Conservation (phyloP, 2,888 invertebrate species). For the Clivina fossor region DNA sequence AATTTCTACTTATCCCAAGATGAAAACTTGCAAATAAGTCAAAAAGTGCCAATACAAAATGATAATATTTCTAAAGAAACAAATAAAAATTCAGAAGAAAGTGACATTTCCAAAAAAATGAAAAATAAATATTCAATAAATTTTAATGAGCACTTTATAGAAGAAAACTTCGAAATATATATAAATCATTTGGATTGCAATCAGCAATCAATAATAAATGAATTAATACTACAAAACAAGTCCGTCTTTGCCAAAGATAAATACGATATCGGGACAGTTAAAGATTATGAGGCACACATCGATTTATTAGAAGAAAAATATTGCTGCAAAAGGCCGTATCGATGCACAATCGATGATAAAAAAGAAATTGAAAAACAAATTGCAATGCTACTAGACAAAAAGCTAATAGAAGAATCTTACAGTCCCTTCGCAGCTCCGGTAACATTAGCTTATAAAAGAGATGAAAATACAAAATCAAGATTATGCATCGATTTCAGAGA, state of each 20-base stretch:
- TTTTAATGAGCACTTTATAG: constrained; percentile 14
- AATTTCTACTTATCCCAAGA: constrained; percentile 36
- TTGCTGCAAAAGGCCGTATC: constrained; percentile 34
- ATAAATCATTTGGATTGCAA: constrained; percentile 29
- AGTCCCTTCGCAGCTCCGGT: constrained; percentile 12
- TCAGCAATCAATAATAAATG: constrained; percentile 24
- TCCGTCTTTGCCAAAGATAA: constrained; percentile 38
- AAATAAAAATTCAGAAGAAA: not conserved
- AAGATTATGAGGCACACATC: constrained; percentile 35
- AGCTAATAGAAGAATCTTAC: constrained; percentile 9
- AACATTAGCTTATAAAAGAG: constrained; percentile 38
- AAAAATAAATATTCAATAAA: not conserved
- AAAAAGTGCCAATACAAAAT: constrained; percentile 15
- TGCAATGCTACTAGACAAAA: not conserved
- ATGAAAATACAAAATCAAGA: constrained; percentile 35
- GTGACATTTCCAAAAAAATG: not conserved
- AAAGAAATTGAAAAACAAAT: constrained; percentile 30
- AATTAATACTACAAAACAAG: constrained; percentile 38
- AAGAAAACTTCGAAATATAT: constrained; percentile 22
- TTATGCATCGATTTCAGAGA: constrained; percentile 22
- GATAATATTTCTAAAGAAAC: not conserved
- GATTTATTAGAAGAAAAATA: constrained; percentile 35
- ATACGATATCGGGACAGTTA: constrained; percentile 36
- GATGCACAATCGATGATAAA: constrained; percentile 34
- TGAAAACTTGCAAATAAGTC: constrained; percentile 32